Conservation (phyloP, 2,113 vertebrate genomes). For the Casuarius casuarius region DNA sequence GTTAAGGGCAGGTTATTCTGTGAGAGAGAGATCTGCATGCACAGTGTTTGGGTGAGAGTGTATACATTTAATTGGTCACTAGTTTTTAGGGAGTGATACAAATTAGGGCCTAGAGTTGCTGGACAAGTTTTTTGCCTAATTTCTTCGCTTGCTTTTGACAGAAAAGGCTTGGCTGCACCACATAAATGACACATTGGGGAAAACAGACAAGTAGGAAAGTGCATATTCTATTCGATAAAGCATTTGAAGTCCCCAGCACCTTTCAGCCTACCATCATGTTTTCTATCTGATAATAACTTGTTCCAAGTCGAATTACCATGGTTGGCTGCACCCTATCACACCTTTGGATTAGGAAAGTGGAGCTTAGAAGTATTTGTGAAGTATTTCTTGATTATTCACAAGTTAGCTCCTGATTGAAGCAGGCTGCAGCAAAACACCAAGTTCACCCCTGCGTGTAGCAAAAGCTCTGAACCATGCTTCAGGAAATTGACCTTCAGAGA, state of each 20-base stretch:
- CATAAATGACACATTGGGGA: neutral
- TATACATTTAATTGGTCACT: neutral
- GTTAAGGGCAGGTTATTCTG: neutral
- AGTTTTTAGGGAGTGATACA: neutral
- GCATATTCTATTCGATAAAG: constrained; percentile 35
- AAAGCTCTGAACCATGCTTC: constrained; percentile 75
- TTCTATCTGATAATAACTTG: constrained; percentile 78
- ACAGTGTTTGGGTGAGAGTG: neutral
- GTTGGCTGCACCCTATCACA: constrained; percentile 80
- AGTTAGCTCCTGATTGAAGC: constrained; percentile 82
- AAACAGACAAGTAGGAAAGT: constrained; percentile 32
- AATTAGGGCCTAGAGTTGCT: neutral
- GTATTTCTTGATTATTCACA: constrained; percentile 80
- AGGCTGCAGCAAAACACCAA: constrained; percentile 69
- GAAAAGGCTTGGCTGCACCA: neutral
- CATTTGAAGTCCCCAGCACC: constrained; percentile 56
- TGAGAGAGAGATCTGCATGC: neutral
- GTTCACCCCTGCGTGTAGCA: constrained; percentile 45
- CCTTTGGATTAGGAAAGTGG: constrained; percentile 76
- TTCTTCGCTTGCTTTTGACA: neutral
- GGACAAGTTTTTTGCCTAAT: neutral
- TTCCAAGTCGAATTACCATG: constrained; percentile 79
- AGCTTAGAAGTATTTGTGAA: constrained; percentile 76
- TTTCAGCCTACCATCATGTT: constrained; percentile 76
- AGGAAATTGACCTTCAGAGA: constrained; percentile 82